phyloP scores from a whole-genome alignment of 2,113 vertebrate genomes.

The Pogona vitticeps region DNA sequence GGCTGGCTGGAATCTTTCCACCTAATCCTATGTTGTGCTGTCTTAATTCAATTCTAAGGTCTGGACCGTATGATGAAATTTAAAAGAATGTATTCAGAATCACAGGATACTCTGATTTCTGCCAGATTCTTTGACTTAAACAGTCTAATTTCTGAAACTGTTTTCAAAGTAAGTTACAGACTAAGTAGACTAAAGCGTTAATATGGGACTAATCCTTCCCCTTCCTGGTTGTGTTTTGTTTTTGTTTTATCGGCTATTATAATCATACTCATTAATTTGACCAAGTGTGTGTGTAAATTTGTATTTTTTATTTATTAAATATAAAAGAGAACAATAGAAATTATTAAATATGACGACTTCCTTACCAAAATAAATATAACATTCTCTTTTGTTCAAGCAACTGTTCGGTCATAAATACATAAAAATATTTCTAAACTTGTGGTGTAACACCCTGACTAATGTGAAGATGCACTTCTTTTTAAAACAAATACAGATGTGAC shows the following conservation, averaged over 20 bases:
- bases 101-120: neutral
- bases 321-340: neutral
- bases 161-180: neutral
- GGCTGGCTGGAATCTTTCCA: no score
- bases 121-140: neutral
- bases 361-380: neutral
- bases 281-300: neutral
- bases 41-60: neutral
- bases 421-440: neutral
- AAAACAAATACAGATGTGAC: slow-evolving; percentile 80
- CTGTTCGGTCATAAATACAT: neutral
- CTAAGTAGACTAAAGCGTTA: no score
- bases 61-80: neutral
- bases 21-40: neutral
- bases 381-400: slow-evolving; percentile 14
- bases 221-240: neutral
- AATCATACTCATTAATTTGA: neutral
- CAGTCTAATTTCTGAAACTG: neutral
- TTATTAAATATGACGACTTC: neutral
- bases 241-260: neutral
- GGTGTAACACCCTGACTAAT: slow-evolving; percentile 35
- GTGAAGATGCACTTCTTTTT: slow-evolving; percentile 56
- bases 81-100: neutral
- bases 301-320: neutral
- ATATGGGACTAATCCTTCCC: neutral